Evolutionary conservation across 2,888 invertebrate species (phyloP).

Genomic region (Ellobium chinense): DNA sequence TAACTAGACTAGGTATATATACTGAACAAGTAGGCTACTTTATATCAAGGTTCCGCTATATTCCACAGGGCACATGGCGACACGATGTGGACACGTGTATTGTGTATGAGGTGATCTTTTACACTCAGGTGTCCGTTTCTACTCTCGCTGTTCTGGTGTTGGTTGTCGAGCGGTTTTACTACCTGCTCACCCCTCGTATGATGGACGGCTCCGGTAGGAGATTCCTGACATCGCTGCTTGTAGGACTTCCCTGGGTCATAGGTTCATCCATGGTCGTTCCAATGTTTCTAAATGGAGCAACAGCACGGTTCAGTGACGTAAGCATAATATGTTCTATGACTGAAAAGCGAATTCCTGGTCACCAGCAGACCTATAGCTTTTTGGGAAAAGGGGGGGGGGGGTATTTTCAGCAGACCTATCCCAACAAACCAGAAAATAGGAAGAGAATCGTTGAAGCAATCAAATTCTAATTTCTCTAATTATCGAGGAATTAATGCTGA

Average conservation of each 20-base stretch:
- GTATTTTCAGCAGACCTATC: too few species aligned
- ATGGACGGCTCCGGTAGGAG: conserved; percentile 10
- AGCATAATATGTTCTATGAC: not conserved
- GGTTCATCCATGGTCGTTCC: conserved; percentile 43
- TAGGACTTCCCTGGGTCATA: conserved; percentile 48
- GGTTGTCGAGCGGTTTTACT: conserved; percentile 52
- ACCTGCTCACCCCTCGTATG: conserved; percentile 40
- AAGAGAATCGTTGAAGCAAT: too few species aligned
- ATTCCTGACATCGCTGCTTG: not conserved
- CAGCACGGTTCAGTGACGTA: conserved; percentile 13
- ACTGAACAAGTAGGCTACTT: too few species aligned
- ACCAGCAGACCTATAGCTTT: too few species aligned
- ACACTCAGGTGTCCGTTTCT: conserved; percentile 49
- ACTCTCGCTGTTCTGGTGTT: conserved; percentile 48
- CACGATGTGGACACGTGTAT: conserved; percentile 37
- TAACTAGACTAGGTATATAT: too few species aligned
- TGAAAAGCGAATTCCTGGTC: too few species aligned
- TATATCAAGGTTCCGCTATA: not conserved
- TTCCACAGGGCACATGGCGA: conserved; percentile 18
- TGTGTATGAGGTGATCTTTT: conserved; percentile 49
- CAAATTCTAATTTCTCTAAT: too few species aligned
- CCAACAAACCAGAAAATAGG: too few species aligned
- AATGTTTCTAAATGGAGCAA: conserved; percentile 37
- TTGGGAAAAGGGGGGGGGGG: too few species aligned
- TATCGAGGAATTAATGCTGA: too few species aligned